Conservation (phyloP, 92 coral and sea anemone genomes). For the Epizoanthus fatuus region DNA sequence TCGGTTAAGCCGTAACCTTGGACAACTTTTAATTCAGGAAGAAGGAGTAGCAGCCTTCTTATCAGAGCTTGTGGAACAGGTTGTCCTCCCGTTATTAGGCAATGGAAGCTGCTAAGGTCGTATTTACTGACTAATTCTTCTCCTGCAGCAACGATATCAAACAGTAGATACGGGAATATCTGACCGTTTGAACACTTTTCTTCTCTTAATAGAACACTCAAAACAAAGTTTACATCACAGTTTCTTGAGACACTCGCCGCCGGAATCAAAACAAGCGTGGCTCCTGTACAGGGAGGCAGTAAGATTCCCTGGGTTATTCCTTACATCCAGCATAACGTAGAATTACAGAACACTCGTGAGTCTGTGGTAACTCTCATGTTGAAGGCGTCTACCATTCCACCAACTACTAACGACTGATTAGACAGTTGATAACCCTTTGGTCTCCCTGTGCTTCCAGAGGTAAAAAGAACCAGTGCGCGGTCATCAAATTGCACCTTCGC, state of each 20-base stretch:
- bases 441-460: too few species aligned
- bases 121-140: not conserved
- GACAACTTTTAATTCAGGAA: not conserved
- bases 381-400: not conserved
- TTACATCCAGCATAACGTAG: not conserved
- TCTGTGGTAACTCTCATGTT: not conserved
- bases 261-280: not conserved
- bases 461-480: too few species aligned
- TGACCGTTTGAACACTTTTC: not conserved
- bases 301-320: not conserved
- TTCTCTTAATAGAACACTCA: not conserved
- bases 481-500: too few species aligned
- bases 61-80: slow-evolving; percentile 2
- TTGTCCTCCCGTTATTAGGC: not conserved
- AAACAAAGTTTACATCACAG: not conserved
- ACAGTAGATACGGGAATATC: not conserved
- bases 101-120: not conserved
- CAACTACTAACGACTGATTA: too few species aligned
- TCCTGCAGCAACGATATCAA: not conserved
- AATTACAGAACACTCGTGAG: not conserved
- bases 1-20: not conserved
- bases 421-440: too few species aligned
- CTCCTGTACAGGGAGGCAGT: not conserved
- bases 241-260: not conserved
- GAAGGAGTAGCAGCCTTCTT: not conserved